Evolutionary conservation across 2,113 vertebrate genomes (phyloP).

Genomic region (Tachycineta bicolor): DNA sequence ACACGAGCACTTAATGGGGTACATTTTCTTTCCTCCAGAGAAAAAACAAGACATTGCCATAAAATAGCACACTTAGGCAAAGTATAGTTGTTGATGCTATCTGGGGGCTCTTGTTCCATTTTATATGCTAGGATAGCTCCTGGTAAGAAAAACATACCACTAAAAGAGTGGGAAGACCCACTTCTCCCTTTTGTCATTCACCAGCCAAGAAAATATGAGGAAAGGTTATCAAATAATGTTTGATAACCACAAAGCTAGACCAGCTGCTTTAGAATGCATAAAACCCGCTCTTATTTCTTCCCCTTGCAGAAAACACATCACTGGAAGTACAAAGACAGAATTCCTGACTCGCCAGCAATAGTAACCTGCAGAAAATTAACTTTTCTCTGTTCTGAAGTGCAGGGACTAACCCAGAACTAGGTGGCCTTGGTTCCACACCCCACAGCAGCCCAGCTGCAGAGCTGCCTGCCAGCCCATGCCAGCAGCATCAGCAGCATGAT

Average conservation of each 20-base stretch:
- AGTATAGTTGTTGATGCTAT: constrained; percentile 2
- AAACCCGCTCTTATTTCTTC: background rate
- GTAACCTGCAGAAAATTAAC: background rate
- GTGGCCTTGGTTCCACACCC: background rate
- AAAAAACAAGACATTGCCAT: constrained; percentile 35
- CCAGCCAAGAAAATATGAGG: background rate
- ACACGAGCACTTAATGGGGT: constrained; percentile 54
- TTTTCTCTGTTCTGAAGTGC: background rate
- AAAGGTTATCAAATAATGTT: background rate
- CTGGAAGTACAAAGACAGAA: background rate
- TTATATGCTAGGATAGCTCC: constrained; percentile 7
- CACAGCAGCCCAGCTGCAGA: background rate
- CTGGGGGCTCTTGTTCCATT: constrained; percentile 38
- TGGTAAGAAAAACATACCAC: background rate
- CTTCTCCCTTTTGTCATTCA: background rate
- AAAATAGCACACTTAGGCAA: constrained; percentile 27
- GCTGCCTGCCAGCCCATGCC: background rate
- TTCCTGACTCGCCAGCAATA: background rate
- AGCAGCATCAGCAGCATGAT: background rate
- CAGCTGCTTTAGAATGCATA: background rate
- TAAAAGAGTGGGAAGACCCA: background rate
- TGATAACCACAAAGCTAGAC: background rate
- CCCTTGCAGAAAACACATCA: background rate
- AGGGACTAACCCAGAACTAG: background rate
- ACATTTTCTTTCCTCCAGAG: constrained; percentile 44